A percentile compares a stretch with the other conserved stretches of the same genome.
phyloP scores from a whole-genome alignment of 2,113 vertebrate species.

The Corythornis cristatus region DNA sequence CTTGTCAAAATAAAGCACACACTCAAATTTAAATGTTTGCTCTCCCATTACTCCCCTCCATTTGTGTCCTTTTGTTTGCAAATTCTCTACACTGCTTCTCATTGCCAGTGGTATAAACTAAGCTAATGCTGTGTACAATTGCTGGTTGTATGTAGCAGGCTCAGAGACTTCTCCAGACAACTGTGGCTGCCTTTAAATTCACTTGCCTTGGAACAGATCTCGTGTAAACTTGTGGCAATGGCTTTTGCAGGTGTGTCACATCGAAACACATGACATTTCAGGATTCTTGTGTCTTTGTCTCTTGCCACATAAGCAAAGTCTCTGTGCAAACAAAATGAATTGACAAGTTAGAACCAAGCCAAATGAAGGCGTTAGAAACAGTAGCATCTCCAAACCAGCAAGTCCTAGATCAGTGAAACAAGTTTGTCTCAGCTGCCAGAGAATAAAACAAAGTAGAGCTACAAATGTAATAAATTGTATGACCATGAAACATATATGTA shows the following conservation, averaged over 20 bases:
- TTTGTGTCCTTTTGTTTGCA: rapidly evolving
- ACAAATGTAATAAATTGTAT: not conserved
- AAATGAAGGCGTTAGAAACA: not conserved
- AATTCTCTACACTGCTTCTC: rapidly evolving
- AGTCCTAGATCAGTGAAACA: not conserved
- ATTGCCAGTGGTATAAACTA: not conserved
- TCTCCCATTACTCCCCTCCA: not conserved
- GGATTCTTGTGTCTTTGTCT: slow-evolving; percentile 95
- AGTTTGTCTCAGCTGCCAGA: not conserved
- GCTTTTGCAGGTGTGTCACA: slow-evolving; percentile 99
- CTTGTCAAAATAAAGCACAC: not conserved
- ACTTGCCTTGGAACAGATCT: slow-evolving; percentile 97
- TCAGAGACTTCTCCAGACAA: not conserved
- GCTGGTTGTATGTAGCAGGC: not conserved
- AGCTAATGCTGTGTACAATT: not conserved
- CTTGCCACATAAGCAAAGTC: slow-evolving; percentile 98
- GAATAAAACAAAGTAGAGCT: not conserved
- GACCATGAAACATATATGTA: not conserved
- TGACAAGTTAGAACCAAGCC: not conserved
- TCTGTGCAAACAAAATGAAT: slow-evolving; percentile 73
- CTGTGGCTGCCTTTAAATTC: not conserved
- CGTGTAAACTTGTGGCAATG: slow-evolving; percentile 97
- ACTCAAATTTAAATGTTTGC: not conserved
- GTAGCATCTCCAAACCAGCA: not conserved
- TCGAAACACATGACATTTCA: slow-evolving; percentile 99